Evolutionary conservation across 2,888 invertebrate species (phyloP).

Genomic region (Tachystola acroxantha): DNA sequence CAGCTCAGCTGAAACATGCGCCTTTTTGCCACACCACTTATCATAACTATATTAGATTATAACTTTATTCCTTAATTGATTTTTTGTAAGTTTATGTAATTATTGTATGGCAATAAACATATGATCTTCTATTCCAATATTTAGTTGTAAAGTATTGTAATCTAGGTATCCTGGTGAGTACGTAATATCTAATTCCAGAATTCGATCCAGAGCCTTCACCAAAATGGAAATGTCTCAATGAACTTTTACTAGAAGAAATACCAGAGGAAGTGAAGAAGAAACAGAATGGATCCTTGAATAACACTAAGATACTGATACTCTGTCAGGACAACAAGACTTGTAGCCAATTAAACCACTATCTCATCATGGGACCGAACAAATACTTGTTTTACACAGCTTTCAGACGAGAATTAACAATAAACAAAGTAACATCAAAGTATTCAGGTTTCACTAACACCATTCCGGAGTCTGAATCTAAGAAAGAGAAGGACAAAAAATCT

Average conservation of each 20-base stretch:
- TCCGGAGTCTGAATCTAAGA: slow-evolving; percentile 24
- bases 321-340: slow-evolving; percentile 91
- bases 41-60: no score
- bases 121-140: no score
- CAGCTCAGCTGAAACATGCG: no score
- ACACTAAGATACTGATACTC: slow-evolving; percentile 87
- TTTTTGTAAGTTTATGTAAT: no score
- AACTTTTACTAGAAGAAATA: slow-evolving; percentile 90
- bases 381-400: slow-evolving; percentile 81
- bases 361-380: slow-evolving; percentile 81
- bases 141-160: no score
- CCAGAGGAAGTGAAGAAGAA: slow-evolving; percentile 82
- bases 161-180: no score
- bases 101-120: no score
- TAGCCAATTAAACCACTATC: slow-evolving; percentile 85
- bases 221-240: slow-evolving; percentile 92
- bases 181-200: slow-evolving; percentile 70
- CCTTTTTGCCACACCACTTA: no score
- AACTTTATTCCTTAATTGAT: no score
- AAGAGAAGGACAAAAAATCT: slow-evolving; percentile 20
- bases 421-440: slow-evolving; percentile 74
- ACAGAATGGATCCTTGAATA: slow-evolving; percentile 43
- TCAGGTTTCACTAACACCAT: slow-evolving; percentile 40
- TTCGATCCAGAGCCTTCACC: slow-evolving; percentile 90
- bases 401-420: slow-evolving; percentile 77